Conservation (phyloP, 2,797 vertebrate species). For the Falco naumanni region DNA sequence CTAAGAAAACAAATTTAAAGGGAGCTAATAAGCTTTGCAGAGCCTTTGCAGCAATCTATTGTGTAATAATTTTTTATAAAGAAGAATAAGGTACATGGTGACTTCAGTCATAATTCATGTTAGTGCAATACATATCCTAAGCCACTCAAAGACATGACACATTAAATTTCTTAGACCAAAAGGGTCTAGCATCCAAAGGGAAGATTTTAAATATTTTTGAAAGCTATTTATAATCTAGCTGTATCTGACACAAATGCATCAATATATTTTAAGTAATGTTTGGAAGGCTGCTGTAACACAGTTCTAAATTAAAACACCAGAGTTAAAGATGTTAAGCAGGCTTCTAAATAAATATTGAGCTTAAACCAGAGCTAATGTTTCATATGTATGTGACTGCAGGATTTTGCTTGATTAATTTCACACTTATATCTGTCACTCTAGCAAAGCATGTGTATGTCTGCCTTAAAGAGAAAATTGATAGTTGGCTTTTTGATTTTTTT, state of each 20-base stretch:
- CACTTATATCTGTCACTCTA: not conserved
- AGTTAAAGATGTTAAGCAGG: slow-evolving; percentile 34
- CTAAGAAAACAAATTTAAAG: slow-evolving; percentile 39
- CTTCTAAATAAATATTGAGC: slow-evolving; percentile 22
- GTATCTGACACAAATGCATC: slow-evolving; percentile 15
- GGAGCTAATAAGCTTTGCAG: slow-evolving; percentile 1
- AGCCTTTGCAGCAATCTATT: slow-evolving; percentile 10
- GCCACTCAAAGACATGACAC: slow-evolving; percentile 14
- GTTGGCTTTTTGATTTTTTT: not conserved
- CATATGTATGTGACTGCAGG: not conserved
- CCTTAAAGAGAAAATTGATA: not conserved
- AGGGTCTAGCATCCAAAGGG: slow-evolving; percentile 9
- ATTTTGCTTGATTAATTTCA: slow-evolving; percentile 45
- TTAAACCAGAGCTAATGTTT: not conserved
- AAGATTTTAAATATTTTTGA: slow-evolving; percentile 51
- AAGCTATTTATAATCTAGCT: slow-evolving; percentile 37
- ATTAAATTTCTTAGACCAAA: slow-evolving; percentile 13
- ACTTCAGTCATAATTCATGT: slow-evolving; percentile 51
- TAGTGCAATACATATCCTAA: slow-evolving; percentile 51
- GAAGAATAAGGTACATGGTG: slow-evolving; percentile 17
- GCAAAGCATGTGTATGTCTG: not conserved
- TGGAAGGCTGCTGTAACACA: not conserved
- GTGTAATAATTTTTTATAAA: slow-evolving; percentile 37
- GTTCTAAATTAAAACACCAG: slow-evolving; percentile 43
- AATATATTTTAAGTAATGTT: slow-evolving; percentile 27